Percentiles rank a stretch among this genome's conserved stretches.
Conservation (phyloP, 2,113 vertebrate species). For the Puntigrus tetrazona region DNA sequence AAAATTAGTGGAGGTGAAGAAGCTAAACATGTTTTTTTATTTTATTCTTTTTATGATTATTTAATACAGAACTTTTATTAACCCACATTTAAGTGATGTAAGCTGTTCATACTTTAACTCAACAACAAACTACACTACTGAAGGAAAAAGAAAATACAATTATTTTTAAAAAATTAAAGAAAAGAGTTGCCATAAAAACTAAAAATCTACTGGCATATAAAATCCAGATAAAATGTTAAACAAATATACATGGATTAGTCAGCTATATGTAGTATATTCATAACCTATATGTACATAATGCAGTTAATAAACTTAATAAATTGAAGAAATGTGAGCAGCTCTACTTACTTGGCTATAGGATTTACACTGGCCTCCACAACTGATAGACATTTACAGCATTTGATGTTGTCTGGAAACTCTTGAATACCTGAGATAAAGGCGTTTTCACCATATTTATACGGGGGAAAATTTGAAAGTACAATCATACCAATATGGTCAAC, state of each 20-base stretch:
- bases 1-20: not conserved
- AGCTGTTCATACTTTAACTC: not conserved
- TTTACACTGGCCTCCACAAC: slow-evolving; percentile 99
- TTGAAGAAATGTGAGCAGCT: slow-evolving; percentile 42
- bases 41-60: not conserved
- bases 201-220: not conserved
- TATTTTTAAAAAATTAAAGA: not conserved
- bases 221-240: not conserved
- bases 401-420: slow-evolving; percentile 99
- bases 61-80: not conserved
- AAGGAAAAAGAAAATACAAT: not conserved
- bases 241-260: not conserved
- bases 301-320: too few relatives aligned
- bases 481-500: not conserved
- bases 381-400: slow-evolving; percentile 98
- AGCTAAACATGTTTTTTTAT: not conserved
- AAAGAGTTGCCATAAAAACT: too few relatives aligned
- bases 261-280: too few relatives aligned
- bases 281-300: not conserved
- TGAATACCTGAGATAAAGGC: slow-evolving; percentile 84
- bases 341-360: slow-evolving; percentile 97
- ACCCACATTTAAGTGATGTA: not conserved
- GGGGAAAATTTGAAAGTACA: not conserved
- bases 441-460: not conserved
- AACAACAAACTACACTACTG: not conserved